Conservation (phyloP, 2,113 vertebrate species). For the Prunella fulvescens region DNA sequence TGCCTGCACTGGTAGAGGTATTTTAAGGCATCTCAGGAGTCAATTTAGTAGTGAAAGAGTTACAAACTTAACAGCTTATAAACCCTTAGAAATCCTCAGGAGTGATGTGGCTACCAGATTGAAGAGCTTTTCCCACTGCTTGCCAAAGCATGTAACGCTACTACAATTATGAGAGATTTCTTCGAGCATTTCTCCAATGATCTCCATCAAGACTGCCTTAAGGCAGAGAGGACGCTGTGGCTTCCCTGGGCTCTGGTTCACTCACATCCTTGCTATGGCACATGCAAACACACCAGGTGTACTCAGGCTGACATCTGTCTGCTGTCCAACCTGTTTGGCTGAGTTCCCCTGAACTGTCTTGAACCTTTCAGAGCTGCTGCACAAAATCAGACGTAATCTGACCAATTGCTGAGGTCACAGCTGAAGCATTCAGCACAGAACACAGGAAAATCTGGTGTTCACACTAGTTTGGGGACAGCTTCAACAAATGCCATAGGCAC, state of each 20-base stretch:
- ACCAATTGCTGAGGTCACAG: not conserved
- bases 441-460: not conserved
- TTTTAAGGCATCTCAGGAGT: not conserved
- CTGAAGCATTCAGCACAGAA: not conserved
- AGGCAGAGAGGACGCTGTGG: not conserved
- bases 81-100: not conserved
- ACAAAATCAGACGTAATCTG: not conserved
- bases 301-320: not conserved
- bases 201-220: not conserved
- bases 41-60: not conserved
- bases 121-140: not conserved
- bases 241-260: not conserved
- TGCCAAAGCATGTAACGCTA: rapidly evolving
- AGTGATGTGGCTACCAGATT: not conserved
- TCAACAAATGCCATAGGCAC: not conserved
- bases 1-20: not conserved
- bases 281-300: not conserved
- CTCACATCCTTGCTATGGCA: not conserved
- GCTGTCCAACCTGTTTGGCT: not conserved
- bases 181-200: not conserved
- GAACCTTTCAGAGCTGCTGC: not conserved
- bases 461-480: not conserved
- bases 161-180: too few relatives aligned
- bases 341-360: not conserved
- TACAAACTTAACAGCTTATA: not conserved